Evolutionary conservation across 1,140 invertebrate species (phyloP), one percentile per base, ranked within the genome.

Genomic region (Laodelphax striatellus): DNA sequence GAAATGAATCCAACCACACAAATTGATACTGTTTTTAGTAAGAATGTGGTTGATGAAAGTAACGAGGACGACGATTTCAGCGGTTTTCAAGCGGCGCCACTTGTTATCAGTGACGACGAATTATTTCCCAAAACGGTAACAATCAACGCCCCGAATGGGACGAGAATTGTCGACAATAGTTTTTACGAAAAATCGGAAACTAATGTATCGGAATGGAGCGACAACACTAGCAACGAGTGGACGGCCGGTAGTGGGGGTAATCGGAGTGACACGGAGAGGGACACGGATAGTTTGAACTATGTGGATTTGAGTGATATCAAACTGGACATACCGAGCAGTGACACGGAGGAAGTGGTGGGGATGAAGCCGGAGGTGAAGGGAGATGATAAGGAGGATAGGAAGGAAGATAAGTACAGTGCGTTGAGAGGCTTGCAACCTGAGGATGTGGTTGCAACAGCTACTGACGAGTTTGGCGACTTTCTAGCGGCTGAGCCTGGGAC

Each of bases 391-490:
- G 10, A 62, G 38, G 22, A 42, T 34, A 10, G 31, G 38, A 41
- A 50, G 5, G 75, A 77, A 63, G 76, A 79, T 60, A 75, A 74
- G 63, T 77, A 77, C 58, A 77, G 76, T 65, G 76, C 76, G 46
- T 66, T 78, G 52, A 72, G 76, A 67, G 68, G 68, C 63, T 67
- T 77, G 43, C 53, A 54, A 34, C 21, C 19, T 52, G 41, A 11
- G 34, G 34, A 38, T 9, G 54, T 11, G 19, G 22, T n/a, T 21
- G 13, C n/a, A 61, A 54, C 57, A 55, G 31, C 28, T 52, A 21
- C 70, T 62, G 80, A 81, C 62, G 80, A 82, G 62, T 82, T 81
- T 72, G 79, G 79, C 34, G 79, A 81, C 54, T 83, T 82, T 67
- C 71, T 80, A 52, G 76, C 74, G 19, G 76, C 77, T 5, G 70